Evolutionary conservation across 2,797 vertebrate species (phyloP).

Genomic region (Vespertilio murinus): DNA sequence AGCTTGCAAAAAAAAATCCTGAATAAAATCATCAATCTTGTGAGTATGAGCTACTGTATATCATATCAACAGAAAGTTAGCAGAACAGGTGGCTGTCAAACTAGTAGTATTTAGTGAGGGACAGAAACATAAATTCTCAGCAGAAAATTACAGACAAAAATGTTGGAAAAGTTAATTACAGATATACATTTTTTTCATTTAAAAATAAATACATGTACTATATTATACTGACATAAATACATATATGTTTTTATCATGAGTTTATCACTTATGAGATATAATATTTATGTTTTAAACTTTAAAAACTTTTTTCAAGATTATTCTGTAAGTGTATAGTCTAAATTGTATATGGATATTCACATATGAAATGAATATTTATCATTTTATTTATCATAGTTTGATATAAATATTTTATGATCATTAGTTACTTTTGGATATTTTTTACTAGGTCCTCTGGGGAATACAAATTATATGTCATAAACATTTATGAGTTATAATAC

Average conservation of each 20-base stretch:
- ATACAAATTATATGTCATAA: neutral
- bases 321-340: neutral
- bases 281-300: neutral
- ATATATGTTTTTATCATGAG: neutral
- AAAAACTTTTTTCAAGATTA: neutral
- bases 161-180: constrained; percentile 1
- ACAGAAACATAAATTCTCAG: neutral
- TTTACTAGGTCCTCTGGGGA: neutral
- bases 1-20: neutral
- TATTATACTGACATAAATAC: neutral
- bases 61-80: neutral
- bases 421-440: neutral
- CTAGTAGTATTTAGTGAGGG: constrained; percentile 31
- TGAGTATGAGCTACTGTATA: neutral
- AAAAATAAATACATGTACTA: neutral
- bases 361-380: neutral
- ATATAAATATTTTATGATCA: neutral
- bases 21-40: constrained; percentile 42
- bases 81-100: neutral
- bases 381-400: neutral
- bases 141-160: constrained; percentile 45
- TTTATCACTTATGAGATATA: neutral
- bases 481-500: neutral
- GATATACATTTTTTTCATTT: neutral
- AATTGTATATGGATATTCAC: neutral